A percentile compares a stretch with the other conserved stretches of the same genome.
phyloP scores from a whole-genome alignment of 2,888 invertebrate genomes.

The Harmothoe impar region DNA sequence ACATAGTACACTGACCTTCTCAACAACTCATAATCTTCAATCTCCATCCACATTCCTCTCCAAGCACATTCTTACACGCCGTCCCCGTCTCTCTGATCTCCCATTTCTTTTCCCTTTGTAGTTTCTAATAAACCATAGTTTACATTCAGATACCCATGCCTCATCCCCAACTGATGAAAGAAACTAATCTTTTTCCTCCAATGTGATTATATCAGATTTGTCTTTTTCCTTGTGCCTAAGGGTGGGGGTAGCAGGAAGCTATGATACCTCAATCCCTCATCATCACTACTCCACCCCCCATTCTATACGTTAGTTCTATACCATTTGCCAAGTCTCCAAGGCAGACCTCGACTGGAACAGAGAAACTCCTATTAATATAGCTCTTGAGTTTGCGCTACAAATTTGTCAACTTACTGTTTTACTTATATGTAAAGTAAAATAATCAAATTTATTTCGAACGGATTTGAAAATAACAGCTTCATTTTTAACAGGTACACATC shows the following conservation, averaged over 20 bases:
- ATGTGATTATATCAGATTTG: conserved; percentile 48
- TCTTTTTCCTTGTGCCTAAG: not conserved
- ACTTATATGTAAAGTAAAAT: too few relatives aligned
- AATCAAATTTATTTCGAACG: too few relatives aligned
- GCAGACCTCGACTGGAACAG: too few relatives aligned
- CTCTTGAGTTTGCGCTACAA: too few relatives aligned
- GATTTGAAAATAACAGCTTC: too few relatives aligned
- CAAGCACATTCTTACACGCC: not conserved
- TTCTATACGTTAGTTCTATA: too few relatives aligned
- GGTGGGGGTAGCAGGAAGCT: not conserved
- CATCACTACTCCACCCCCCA: too few relatives aligned
- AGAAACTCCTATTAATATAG: too few relatives aligned
- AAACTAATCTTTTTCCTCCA: conserved; percentile 35
- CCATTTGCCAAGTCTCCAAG: too few relatives aligned
- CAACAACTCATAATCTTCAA: not conserved
- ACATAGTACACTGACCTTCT: not conserved
- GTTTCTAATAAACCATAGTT: conserved; percentile 39
- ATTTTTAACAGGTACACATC: too few relatives aligned
- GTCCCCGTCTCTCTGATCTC: not conserved
- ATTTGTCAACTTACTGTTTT: too few relatives aligned
- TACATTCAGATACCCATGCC: conserved; percentile 14
- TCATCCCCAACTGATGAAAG: conserved; percentile 21
- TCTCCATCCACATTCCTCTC: not conserved
- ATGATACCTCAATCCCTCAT: not conserved
- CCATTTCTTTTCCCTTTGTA: not conserved